These are phyloP conservation scores for Tenebrosternarchus preto DNA, from an alignment of 2,113 vertebrate genomes.

Conservation along the genomic window DNA sequence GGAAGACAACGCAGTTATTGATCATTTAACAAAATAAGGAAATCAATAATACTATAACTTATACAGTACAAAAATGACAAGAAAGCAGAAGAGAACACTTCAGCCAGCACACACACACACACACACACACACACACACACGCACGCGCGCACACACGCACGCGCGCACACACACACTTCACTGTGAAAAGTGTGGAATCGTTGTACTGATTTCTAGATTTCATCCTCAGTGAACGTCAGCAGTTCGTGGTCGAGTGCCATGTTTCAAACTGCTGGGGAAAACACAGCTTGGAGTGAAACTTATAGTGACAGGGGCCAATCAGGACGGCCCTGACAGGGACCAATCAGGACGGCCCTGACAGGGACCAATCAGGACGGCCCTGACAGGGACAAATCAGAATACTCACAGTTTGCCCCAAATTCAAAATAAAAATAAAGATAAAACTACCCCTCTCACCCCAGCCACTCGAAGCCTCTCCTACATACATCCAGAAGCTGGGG, in stretches of 20 bases:
- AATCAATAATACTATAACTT: slow-evolving; percentile 37
- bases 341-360: too few relatives aligned
- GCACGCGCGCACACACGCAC: too few relatives aligned
- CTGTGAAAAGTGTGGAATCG: not conserved
- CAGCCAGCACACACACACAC: slow-evolving; percentile 43
- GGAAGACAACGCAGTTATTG: slow-evolving; percentile 79
- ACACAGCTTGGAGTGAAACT: not conserved
- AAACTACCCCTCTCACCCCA: slow-evolving; percentile 46
- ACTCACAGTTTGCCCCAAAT: slow-evolving; percentile 29
- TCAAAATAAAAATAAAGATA: not conserved
- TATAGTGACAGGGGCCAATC: slow-evolving; percentile 5
- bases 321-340: too few relatives aligned
- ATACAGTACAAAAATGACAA: slow-evolving; percentile 57
- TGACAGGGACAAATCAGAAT: slow-evolving; percentile 4
- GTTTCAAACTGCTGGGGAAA: not conserved
- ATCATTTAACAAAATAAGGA: slow-evolving; percentile 40
- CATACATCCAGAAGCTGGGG: slow-evolving; percentile 35
- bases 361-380: too few relatives aligned
- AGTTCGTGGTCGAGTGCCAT: not conserved
- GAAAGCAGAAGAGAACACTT: slow-evolving; percentile 46
- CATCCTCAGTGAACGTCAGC: slow-evolving; percentile 9
- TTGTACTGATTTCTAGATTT: not conserved
- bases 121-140: slow-evolving; percentile 1
- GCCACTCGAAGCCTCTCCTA: slow-evolving; percentile 9
- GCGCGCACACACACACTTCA: too few relatives aligned